Percentiles rank a stretch among this genome's conserved stretches.
Evolutionary conservation across 30 jellyfish, hydroid and myxozoan genomes (phyloP).

Genomic region (Pelagia noctiluca): DNA sequence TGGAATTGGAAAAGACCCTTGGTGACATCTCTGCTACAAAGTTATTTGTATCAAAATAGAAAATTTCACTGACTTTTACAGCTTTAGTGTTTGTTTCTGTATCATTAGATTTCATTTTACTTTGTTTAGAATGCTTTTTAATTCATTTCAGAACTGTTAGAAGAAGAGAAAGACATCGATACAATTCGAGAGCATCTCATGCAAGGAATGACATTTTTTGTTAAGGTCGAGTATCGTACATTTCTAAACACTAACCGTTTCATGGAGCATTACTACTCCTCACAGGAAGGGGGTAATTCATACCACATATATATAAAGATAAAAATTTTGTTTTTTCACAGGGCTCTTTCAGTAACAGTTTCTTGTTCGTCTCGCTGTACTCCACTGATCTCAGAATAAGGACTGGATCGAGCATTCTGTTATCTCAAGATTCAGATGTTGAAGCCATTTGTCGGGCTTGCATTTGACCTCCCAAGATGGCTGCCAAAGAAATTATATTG

Average conservation of each 20-base stretch:
- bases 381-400: not conserved
- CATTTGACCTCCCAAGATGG: too few relatives aligned
- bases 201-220: slow-evolving; percentile 72
- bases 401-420: too few relatives aligned
- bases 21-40: not conserved
- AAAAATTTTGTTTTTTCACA: not conserved
- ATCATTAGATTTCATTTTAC: not conserved
- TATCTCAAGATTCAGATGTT: too few relatives aligned
- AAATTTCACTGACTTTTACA: not conserved
- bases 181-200: slow-evolving; percentile 43
- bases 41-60: not conserved
- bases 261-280: too few relatives aligned
- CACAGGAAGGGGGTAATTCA: too few relatives aligned
- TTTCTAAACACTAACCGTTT: too few relatives aligned
- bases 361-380: not conserved
- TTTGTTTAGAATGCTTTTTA: too few relatives aligned
- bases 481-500: too few relatives aligned
- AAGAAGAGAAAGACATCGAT: slow-evolving; percentile 29
- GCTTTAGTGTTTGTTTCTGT: not conserved
- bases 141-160: slow-evolving; percentile 35
- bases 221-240: too few relatives aligned
- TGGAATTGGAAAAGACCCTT: not conserved
- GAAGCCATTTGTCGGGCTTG: too few relatives aligned
- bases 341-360: not conserved
- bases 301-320: not conserved